Percentiles rank a stretch among this genome's conserved stretches.
These are phyloP conservation scores for Callaeas wilsoni DNA, from an alignment of 2,113 vertebrate genomes.

Conservation along the genomic window DNA sequence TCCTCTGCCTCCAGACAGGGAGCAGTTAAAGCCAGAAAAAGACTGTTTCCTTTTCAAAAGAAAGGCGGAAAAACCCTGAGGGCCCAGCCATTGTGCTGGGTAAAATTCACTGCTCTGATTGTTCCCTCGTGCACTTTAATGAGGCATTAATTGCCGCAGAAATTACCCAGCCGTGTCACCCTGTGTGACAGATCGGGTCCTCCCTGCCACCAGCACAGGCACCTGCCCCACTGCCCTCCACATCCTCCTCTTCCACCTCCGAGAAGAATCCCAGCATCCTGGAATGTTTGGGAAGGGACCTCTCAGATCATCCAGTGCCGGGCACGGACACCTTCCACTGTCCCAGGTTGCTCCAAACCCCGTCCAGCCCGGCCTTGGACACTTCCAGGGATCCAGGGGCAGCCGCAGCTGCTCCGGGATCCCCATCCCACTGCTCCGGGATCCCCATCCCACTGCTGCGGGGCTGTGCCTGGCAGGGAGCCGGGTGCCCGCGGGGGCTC, in stretches of 20 bases:
- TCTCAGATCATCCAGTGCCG: background rate
- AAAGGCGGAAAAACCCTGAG: background rate
- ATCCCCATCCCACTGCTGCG: too few species aligned
- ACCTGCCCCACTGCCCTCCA: background rate
- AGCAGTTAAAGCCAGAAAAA: conserved; percentile 16
- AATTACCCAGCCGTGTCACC: background rate
- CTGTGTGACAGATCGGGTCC: background rate
- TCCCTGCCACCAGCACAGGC: background rate
- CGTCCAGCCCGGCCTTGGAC: background rate
- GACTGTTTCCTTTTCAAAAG: background rate
- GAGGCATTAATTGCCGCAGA: conserved; percentile 27
- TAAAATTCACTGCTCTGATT: conserved; percentile 17
- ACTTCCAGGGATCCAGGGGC: background rate
- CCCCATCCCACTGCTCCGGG: background rate
- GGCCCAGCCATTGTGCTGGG: background rate
- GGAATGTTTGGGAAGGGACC: background rate
- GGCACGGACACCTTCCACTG: accelerated
- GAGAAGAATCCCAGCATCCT: background rate
- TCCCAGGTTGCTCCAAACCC: background rate
- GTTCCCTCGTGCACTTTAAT: conserved; percentile 40
- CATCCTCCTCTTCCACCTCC: background rate
- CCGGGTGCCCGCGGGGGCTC: background rate
- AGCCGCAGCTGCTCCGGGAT: background rate
- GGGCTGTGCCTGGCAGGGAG: background rate
- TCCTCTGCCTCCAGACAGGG: background rate